phyloP scores from a whole-genome alignment of 2,113 vertebrate species.

The Myanophis thanlyinensis region DNA sequence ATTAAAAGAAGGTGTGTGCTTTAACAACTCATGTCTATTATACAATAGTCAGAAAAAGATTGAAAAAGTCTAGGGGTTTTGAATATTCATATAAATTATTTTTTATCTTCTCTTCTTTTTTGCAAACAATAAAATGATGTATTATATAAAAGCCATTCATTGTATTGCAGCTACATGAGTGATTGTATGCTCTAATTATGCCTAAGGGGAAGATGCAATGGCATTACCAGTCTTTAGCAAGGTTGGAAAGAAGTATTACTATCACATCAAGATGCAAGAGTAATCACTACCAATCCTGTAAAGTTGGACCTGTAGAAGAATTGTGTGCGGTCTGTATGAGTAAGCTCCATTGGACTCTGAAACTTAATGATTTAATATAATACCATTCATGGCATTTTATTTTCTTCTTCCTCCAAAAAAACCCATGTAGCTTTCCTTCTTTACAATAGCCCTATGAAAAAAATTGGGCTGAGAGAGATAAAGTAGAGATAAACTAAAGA shows the following conservation, averaged over 20 bases:
- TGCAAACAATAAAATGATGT: not conserved
- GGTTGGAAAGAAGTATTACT: not conserved
- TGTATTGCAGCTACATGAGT: not conserved
- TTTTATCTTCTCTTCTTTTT: not conserved
- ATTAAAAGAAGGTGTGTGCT: not conserved
- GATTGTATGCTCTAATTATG: not conserved
- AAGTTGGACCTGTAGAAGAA: not conserved
- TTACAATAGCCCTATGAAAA: not conserved
- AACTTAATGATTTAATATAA: not conserved
- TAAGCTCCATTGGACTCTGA: not conserved
- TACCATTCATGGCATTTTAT: not conserved
- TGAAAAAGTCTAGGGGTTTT: not conserved
- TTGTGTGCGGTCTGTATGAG: not conserved
- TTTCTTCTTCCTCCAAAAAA: not conserved
- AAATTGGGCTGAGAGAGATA: not conserved
- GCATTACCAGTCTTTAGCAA: not conserved
- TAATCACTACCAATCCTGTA: not conserved
- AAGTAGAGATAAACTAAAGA: not conserved
- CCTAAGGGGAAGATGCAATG: not conserved
- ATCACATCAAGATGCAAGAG: not conserved
- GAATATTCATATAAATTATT: not conserved
- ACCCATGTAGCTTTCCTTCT: not conserved
- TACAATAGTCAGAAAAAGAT: not conserved
- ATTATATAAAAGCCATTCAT: not conserved
- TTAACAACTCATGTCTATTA: not conserved